Evolutionary conservation across 2,888 invertebrate genomes (phyloP), one percentile per base, ranked within the genome.

Genomic region (Lucinisca nassula): DNA sequence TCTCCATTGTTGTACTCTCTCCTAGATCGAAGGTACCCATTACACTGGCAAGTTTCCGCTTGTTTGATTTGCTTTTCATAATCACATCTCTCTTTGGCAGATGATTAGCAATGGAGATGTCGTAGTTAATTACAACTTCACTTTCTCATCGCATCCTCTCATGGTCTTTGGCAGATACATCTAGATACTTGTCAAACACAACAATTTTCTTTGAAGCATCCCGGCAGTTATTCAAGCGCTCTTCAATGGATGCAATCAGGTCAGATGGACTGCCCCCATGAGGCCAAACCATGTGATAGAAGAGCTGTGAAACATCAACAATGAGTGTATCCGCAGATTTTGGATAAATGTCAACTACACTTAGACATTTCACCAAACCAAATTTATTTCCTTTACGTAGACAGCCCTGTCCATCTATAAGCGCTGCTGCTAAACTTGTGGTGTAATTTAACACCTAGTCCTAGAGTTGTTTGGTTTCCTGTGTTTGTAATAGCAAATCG

Each of bases 101-200:
- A 74, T 8, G 75, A 58, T 61, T 82, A n/a, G 82, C 45, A 21
- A 82, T 38, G 35, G 75, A 51, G 38, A 82, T 35, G 12, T 79
- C 55, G 37, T 79, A 79, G 32, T 78, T 58, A 45, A 45, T 45
- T 17, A 45, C 45, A 45, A n/a, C 55, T 55, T 81, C 85, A 61
- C 81, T 49, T 58, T 75, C 74, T n/a, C 61, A 61, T 51, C 76
- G 51, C 61, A 81, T 61, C 49, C 74, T 82, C 76, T 82, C 85
- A 49, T 85, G 85, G 75, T 82, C 81, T 85, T 76, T 85, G 70
- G 77, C 85, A 45, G 85, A 85, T 1, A 85, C 45, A 38, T 70
- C 38, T n/a, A 82, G 32, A 67, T 75, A 82, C 51, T 76, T 80
- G 76, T 85, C 76, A 37, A 82, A 85, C 49, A 85, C 76, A 82